Evolutionary conservation across 2,113 vertebrate genomes (phyloP), one percentile per base, ranked within the genome.

Genomic region (Actinemys pallida): DNA sequence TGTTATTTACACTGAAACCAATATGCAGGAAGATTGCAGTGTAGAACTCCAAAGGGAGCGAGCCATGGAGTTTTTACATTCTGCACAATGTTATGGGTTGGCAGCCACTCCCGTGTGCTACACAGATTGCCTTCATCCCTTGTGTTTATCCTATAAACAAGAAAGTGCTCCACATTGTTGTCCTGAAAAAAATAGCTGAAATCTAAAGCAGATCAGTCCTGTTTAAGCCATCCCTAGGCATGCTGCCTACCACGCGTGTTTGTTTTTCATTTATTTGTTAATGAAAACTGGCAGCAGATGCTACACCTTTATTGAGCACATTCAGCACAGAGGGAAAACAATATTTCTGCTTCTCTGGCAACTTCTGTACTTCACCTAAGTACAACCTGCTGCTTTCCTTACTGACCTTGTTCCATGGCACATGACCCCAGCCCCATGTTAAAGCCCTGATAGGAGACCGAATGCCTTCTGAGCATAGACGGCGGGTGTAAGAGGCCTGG

Each of bases 141-240:
- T 90, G 52, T 99, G 98, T 98, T 99, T 99, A 98, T 92, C 95
- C 97, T 98, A 90, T 98, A 98, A 98, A 99, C 97, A 98, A 97
- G 89, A 98, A 96, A 97, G 97, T 98, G 97, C 98, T 97, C 98
- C 94, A 93, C 90, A 88, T 95, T 84, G 92, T 93, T 98, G 96
- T 97, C 97, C 96, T 98, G 95, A 98, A 98, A 97, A 98, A 97
- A 98, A 97, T 87, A 97, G 93, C 97, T 81, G 50, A 97, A 98
- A 97, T 90, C 88, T 89, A 31, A 94, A 98, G 98, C 98, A 17
- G 98, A 97, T 96, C 91, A 95, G 97, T 97, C 98, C 98, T 98
- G 98, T 98, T 98, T 94, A 86, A 98, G 93, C 98, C 98, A 97
- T 98, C 97, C 97, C 91, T 75, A 86, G 98, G 98, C 98, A 97